Evolutionary conservation across 2,113 vertebrate species (phyloP).

Genomic region (Peucedramus taeniatus): DNA sequence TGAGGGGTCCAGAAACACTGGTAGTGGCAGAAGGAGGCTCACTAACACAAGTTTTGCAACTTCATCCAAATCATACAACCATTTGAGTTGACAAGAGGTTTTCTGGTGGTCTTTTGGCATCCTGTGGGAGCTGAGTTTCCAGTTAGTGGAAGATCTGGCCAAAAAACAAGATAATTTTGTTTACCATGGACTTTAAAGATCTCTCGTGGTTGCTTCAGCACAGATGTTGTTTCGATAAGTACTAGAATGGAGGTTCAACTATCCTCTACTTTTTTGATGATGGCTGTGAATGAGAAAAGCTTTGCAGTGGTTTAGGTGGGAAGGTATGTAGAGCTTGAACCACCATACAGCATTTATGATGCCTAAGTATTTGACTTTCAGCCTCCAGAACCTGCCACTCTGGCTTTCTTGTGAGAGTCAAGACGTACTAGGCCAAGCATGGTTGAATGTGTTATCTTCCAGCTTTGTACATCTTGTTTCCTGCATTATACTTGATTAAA

Average conservation of each 20-base stretch:
- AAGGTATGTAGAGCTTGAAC: background rate
- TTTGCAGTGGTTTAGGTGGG: background rate
- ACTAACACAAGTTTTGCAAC: background rate
- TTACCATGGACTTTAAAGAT: background rate
- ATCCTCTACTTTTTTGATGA: background rate
- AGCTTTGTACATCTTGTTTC: background rate
- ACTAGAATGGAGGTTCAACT: background rate
- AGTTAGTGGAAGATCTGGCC: background rate
- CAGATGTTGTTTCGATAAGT: background rate
- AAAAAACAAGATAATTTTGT: background rate
- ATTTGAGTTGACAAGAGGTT: background rate
- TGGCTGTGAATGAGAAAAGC: background rate
- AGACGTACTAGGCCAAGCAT: background rate
- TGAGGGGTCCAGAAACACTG: background rate
- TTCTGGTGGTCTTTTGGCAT: background rate
- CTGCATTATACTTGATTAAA: background rate
- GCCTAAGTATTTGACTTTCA: background rate
- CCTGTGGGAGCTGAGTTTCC: background rate
- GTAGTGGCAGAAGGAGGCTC: background rate
- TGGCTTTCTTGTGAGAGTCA: background rate
- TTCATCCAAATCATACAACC: background rate
- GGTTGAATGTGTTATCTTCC: background rate
- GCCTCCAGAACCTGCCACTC: background rate
- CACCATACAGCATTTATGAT: background rate
- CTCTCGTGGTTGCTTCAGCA: background rate